A percentile compares a stretch with the other conserved stretches of the same genome.
These are phyloP conservation scores for Pachyramphus minor DNA, from an alignment of 2,113 vertebrate genomes.

Conservation along the genomic window DNA sequence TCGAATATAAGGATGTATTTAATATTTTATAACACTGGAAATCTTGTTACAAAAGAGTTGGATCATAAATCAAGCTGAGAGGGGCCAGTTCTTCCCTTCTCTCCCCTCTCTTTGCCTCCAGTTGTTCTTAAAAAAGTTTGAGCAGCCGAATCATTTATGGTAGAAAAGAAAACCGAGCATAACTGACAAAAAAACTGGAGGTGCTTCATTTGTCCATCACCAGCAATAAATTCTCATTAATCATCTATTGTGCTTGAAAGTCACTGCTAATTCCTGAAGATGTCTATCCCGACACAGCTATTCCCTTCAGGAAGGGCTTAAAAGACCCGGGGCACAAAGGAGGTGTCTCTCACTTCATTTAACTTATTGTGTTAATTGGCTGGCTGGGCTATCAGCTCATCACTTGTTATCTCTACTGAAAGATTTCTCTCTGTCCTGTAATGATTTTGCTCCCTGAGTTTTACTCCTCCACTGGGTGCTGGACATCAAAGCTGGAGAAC, in stretches of 20 bases:
- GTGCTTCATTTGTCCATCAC: constrained; percentile 4
- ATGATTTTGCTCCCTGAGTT: not conserved
- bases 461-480: not conserved
- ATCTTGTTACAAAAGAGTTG: constrained; percentile 61
- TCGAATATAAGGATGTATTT: constrained; percentile 73
- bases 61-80: constrained; percentile 65
- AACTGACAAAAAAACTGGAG: not conserved
- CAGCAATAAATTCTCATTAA: not conserved
- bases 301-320: not conserved
- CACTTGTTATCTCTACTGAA: not conserved
- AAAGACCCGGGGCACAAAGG: not conserved
- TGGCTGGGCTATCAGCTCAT: not conserved
- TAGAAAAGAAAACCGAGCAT: not conserved
- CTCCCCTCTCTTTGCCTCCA: not conserved
- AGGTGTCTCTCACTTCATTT: not conserved
- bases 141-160: not conserved
- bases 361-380: not conserved
- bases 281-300: not conserved
- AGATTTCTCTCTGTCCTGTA: not conserved
- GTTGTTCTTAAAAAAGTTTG: not conserved
- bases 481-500: not conserved
- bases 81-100: not conserved
- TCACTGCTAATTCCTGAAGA: not conserved
- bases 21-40: constrained; percentile 73
- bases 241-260: not conserved